Evolutionary conservation across 2,888 invertebrate genomes (phyloP).

Genomic region (Gastrophysa polygoni): DNA sequence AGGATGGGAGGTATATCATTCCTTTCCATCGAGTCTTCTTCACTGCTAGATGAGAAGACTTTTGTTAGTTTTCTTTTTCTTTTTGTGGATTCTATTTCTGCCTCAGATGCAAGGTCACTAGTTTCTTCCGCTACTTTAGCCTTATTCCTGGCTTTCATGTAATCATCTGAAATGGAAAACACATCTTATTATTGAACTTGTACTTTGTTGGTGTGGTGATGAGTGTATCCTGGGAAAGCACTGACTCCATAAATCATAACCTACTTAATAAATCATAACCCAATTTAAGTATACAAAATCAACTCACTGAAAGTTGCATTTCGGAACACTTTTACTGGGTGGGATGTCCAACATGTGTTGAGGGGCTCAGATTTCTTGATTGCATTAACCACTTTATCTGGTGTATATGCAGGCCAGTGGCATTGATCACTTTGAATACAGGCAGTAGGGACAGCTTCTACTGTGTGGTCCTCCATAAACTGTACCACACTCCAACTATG

Average conservation of each 20-base stretch:
- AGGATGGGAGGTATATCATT: not conserved
- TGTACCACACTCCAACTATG: constrained; percentile 4
- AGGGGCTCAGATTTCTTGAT: constrained; percentile 12
- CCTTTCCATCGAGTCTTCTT: not conserved
- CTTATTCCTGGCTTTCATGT: constrained; percentile 3
- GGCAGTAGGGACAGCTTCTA: constrained; percentile 12
- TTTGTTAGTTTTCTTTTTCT: constrained; percentile 8
- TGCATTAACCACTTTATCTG: constrained; percentile 8
- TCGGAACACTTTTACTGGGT: constrained; percentile 7
- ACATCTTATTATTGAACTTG: not conserved
- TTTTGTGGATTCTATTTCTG: not conserved
- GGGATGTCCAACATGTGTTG: constrained; percentile 3
- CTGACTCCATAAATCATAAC: no score
- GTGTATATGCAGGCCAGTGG: constrained; percentile 11
- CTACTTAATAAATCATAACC: not conserved
- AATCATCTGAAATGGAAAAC: constrained; percentile 1
- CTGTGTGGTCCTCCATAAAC: constrained; percentile 8
- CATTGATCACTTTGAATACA: constrained; percentile 8
- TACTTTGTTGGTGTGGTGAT: not conserved
- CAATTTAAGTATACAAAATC: not conserved
- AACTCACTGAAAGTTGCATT: constrained; percentile 17
- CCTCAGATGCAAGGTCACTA: constrained; percentile 7
- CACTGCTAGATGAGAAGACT: constrained; percentile 10
- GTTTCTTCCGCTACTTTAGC: not conserved
- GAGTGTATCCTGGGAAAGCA: no score